Conservation (phyloP, 2,113 vertebrate species). For the Pristiophorus japonicus region DNA sequence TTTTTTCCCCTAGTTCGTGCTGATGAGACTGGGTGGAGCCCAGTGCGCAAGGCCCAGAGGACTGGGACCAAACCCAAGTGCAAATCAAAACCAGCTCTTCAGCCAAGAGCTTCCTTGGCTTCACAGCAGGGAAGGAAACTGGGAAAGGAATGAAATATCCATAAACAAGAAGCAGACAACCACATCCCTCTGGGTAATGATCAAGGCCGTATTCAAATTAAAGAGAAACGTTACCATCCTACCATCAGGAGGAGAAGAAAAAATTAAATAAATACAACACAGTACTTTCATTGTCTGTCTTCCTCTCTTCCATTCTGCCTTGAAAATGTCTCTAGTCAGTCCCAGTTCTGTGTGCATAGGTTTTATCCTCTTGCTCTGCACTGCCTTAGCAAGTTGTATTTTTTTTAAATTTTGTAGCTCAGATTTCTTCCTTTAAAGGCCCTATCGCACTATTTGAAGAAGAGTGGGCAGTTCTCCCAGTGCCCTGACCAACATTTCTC, state of each 20-base stretch:
- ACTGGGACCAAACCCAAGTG: constrained; percentile 63
- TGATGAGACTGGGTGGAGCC: constrained; percentile 87
- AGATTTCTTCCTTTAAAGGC: background rate
- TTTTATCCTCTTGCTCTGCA: background rate
- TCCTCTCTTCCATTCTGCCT: constrained; percentile 1
- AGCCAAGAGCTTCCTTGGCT: constrained; percentile 78
- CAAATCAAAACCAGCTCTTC: constrained; percentile 64
- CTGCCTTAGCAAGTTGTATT: background rate
- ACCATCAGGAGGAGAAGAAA: constrained; percentile 39
- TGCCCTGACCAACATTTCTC: background rate
- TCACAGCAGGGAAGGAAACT: constrained; percentile 61
- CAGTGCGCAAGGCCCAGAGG: constrained; percentile 49
- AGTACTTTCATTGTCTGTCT: constrained; percentile 26
- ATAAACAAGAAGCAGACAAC: constrained; percentile 36
- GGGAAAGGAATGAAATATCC: constrained; percentile 67
- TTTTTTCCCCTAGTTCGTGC: background rate
- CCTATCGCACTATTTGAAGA: background rate
- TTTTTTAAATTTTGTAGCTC: background rate
- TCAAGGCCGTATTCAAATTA: constrained; percentile 59
- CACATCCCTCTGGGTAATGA: constrained; percentile 37
- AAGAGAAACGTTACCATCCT: constrained; percentile 55
- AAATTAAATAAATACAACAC: constrained; percentile 21
- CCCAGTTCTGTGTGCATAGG: background rate
- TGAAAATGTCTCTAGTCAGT: constrained; percentile 11
- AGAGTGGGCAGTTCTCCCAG: background rate